A percentile compares a stretch with the other conserved stretches of the same genome.
phyloP scores from a whole-genome alignment of 1,140 invertebrate genomes.

The Calephelis nemesis region DNA sequence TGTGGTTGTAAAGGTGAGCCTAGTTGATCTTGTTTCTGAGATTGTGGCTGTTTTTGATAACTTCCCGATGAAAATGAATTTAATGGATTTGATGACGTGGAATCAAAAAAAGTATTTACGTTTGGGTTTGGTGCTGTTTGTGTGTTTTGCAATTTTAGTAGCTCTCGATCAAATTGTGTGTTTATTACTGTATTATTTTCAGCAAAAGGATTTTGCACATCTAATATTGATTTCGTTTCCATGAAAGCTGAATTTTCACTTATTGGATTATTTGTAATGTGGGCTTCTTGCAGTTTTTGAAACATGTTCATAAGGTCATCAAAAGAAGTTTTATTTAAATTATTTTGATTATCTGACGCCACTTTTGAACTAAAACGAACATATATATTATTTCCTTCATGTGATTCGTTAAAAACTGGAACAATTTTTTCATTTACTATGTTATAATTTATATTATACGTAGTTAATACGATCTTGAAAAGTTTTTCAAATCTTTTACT shows the following conservation, averaged over 20 bases:
- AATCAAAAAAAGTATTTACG: neutral
- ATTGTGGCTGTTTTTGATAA: neutral
- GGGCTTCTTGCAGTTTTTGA: no score
- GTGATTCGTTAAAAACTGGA: neutral
- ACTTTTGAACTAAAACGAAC: no score
- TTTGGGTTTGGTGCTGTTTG: no score
- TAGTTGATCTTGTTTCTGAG: no score
- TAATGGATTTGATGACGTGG: neutral
- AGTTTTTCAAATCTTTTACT: constrained; percentile 5
- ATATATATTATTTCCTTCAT: neutral
- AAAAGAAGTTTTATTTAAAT: neutral
- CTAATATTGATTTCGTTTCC: neutral
- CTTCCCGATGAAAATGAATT: neutral
- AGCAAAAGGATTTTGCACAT: neutral
- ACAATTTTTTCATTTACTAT: constrained; percentile 2
- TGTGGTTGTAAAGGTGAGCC: neutral
- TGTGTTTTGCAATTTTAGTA: neutral
- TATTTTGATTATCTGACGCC: neutral
- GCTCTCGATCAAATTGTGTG: neutral
- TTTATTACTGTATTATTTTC: neutral
- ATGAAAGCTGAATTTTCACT: neutral
- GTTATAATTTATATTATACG: neutral
- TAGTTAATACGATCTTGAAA: neutral
- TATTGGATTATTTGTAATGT: neutral
- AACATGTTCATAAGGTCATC: no score